These are phyloP conservation scores for Mylabris phalerata DNA, from an alignment of 1,140 invertebrate species.

Conservation along the genomic window DNA sequence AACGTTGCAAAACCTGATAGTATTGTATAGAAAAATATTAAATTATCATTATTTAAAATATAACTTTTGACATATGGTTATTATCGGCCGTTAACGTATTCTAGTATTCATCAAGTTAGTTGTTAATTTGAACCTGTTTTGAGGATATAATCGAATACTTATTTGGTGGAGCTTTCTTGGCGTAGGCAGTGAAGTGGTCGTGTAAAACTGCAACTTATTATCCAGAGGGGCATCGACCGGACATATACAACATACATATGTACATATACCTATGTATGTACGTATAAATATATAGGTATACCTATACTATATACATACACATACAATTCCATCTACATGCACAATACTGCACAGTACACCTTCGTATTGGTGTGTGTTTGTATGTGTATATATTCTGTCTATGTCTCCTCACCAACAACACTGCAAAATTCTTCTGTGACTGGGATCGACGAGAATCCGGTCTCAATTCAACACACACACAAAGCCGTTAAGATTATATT, in stretches of 20 bases:
- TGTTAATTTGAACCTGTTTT: constrained; percentile 13
- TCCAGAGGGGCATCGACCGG: constrained; percentile 15
- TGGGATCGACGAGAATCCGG: constrained; percentile 17
- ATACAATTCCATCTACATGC: constrained; percentile 4
- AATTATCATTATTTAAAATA: too few relatives aligned
- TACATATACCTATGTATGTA: too few relatives aligned
- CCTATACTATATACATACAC: too few relatives aligned
- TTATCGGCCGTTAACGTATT: too few relatives aligned
- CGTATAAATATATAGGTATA: too few relatives aligned
- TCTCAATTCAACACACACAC: constrained; percentile 9
- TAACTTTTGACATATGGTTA: too few relatives aligned
- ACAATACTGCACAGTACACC: constrained; percentile 14
- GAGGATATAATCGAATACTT: constrained; percentile 13
- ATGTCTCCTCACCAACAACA: constrained; percentile 10
- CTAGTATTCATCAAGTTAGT: background rate
- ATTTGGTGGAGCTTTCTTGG: constrained; percentile 15
- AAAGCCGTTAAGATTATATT: constrained; percentile 7
- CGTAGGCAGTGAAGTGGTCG: constrained; percentile 12
- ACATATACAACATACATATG: constrained; percentile 3
- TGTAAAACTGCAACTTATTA: constrained; percentile 17
- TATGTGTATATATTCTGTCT: constrained; percentile 1
- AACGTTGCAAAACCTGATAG: too few relatives aligned
- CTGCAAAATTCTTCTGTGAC: constrained; percentile 15
- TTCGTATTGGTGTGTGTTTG: constrained; percentile 5
- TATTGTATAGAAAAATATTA: too few relatives aligned